phyloP scores from a whole-genome alignment of 2,797 vertebrate species.

The Poliocrania exsul region DNA sequence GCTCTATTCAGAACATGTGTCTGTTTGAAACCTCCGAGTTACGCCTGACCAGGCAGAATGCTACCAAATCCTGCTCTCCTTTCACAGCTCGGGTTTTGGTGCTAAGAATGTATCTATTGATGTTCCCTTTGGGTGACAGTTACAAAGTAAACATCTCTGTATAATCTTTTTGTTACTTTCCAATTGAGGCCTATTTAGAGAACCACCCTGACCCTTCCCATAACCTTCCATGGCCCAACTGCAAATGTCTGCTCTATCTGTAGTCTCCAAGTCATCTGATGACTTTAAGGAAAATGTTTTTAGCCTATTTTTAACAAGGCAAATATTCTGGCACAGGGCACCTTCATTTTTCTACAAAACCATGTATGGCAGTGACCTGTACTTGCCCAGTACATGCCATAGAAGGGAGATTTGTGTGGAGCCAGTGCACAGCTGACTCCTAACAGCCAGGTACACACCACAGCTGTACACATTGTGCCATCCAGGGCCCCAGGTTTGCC shows the following conservation, averaged over 20 bases:
- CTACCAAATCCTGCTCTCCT: background rate
- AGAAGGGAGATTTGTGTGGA: background rate
- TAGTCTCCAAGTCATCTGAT: background rate
- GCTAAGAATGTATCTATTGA: background rate
- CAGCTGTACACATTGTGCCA: fast-evolving
- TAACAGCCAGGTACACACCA: background rate
- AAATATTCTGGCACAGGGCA: background rate
- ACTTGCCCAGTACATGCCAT: background rate
- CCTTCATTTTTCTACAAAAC: background rate
- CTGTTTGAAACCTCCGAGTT: background rate
- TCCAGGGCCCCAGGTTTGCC: no score
- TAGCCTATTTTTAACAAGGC: background rate
- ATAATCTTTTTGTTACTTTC: background rate
- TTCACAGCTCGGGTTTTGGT: background rate
- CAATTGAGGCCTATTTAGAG: background rate
- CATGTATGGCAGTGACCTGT: background rate
- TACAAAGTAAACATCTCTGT: background rate
- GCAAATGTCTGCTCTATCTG: background rate
- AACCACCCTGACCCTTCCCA: background rate
- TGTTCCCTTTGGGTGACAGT: background rate
- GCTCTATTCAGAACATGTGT: background rate
- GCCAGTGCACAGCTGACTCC: background rate
- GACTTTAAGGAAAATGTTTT: background rate
- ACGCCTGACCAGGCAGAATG: background rate
- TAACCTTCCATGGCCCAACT: background rate